Conservation (phyloP, 1,140 invertebrate genomes). For the Drosophila littoralis region DNA sequence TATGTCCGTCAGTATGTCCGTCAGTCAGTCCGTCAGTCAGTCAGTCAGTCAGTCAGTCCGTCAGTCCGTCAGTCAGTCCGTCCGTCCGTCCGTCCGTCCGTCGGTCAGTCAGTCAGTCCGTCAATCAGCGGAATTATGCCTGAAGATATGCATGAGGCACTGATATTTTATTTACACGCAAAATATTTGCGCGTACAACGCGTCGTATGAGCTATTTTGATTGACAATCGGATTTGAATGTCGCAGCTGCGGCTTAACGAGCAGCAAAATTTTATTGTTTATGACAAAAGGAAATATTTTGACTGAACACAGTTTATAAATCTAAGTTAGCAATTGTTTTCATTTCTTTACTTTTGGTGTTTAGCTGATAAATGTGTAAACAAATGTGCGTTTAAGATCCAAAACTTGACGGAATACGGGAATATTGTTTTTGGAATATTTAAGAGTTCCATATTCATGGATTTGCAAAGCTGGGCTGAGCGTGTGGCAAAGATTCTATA, state of each 20-base stretch:
- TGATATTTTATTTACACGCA: background rate
- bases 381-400: background rate
- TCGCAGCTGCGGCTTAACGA: constrained; percentile 47
- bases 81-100: background rate
- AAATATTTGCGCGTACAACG: constrained; percentile 30
- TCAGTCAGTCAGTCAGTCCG: background rate
- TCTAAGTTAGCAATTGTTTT: constrained; percentile 30
- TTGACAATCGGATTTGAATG: constrained; percentile 76
- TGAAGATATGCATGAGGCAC: constrained; percentile 20
- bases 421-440: no score
- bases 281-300: constrained; percentile 46
- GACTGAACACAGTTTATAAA: constrained; percentile 2
- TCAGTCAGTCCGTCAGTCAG: no score
- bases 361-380: constrained; percentile 50
- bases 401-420: no score
- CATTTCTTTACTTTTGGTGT: constrained; percentile 21
- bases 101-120: background rate
- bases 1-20: constrained; percentile 29
- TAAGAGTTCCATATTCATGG: no score
- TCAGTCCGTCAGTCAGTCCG: constrained; percentile 29
- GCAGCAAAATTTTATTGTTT: constrained; percentile 25
- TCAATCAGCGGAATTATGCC: constrained; percentile 46
- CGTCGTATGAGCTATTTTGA: constrained; percentile 52
- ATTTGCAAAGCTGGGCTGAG: no score
- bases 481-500: no score